Conservation (phyloP, 2,113 vertebrate genomes). For the Haplochromis burtoni region DNA sequence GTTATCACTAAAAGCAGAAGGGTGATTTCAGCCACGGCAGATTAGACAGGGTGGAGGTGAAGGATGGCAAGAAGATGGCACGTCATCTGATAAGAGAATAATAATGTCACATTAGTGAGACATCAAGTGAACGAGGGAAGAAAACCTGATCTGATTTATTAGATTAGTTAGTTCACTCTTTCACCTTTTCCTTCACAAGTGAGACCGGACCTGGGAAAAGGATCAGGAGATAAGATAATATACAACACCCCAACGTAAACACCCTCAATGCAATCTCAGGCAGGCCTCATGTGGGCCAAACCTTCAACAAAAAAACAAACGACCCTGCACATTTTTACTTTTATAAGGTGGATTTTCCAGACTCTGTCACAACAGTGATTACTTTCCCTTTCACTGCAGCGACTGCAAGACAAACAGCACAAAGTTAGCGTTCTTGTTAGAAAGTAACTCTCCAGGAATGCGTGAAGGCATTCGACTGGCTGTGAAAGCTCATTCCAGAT, state of each 20-base stretch:
- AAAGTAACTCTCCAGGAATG: not conserved
- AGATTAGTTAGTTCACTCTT: not conserved
- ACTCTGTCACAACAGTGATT: not conserved
- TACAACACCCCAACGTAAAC: not conserved
- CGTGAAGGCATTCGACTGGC: not conserved
- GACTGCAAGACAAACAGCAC: not conserved
- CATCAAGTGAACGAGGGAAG: not conserved
- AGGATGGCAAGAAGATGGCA: not conserved
- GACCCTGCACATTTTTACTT: not conserved
- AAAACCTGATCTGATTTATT: not conserved
- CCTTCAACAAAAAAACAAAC: not conserved
- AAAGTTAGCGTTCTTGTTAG: not conserved
- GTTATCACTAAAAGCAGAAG: constrained; percentile 1
- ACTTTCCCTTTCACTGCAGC: not conserved
- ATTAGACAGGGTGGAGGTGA: not conserved
- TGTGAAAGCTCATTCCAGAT: not conserved
- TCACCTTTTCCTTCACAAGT: not conserved
- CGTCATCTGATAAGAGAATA: not conserved
- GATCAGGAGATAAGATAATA: not conserved
- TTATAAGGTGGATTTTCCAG: not conserved
- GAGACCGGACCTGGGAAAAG: not conserved
- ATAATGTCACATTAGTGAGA: not conserved
- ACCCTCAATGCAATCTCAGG: not conserved
- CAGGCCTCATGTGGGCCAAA: not conserved
- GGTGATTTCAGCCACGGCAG: not conserved